These are phyloP conservation scores for Notodonta dromedarius DNA, from an alignment of 2,888 invertebrate genomes.

Conservation along the genomic window DNA sequence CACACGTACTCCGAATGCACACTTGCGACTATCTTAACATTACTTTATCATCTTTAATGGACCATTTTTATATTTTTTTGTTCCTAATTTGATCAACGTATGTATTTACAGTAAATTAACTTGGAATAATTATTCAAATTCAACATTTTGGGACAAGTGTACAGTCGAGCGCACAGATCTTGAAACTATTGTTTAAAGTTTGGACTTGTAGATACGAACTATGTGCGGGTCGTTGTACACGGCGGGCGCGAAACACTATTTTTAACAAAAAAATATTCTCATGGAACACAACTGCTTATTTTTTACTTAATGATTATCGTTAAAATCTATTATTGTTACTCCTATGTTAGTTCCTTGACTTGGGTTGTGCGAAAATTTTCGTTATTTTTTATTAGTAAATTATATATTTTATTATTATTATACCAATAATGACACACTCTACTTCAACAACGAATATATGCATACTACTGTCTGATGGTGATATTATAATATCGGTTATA, in stretches of 20 bases:
- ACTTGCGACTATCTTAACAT: slow-evolving; percentile 69
- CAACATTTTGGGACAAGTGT: slow-evolving; percentile 36
- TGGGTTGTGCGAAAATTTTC: slow-evolving; percentile 80
- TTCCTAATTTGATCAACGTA: slow-evolving; percentile 72
- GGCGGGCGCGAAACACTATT: background rate
- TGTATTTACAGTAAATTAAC: slow-evolving; percentile 66
- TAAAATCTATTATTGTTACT: slow-evolving; percentile 66
- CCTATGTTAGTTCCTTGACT: slow-evolving; percentile 77
- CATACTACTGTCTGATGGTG: slow-evolving; percentile 62
- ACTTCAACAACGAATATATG: slow-evolving; percentile 71
- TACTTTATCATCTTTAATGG: slow-evolving; percentile 77
- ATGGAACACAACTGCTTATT: slow-evolving; percentile 38
- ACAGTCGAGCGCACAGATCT: slow-evolving; percentile 25
- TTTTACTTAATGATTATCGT: slow-evolving; percentile 57
- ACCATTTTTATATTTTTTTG: slow-evolving; percentile 72
- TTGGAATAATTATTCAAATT: slow-evolving; percentile 39
- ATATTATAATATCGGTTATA: slow-evolving; percentile 57
- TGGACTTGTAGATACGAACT: background rate
- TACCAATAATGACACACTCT: slow-evolving; percentile 71
- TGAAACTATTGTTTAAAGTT: slow-evolving; percentile 28
- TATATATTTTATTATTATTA: slow-evolving; percentile 59
- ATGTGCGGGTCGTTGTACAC: slow-evolving; percentile 3
- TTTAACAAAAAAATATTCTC: slow-evolving; percentile 15
- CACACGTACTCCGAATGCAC: slow-evolving; percentile 64
- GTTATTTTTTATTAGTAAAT: slow-evolving; percentile 54